A percentile compares a stretch with the other conserved stretches of the same genome.
Evolutionary conservation across 2,113 vertebrate species (phyloP).

Genomic region (Clupea harengus): DNA sequence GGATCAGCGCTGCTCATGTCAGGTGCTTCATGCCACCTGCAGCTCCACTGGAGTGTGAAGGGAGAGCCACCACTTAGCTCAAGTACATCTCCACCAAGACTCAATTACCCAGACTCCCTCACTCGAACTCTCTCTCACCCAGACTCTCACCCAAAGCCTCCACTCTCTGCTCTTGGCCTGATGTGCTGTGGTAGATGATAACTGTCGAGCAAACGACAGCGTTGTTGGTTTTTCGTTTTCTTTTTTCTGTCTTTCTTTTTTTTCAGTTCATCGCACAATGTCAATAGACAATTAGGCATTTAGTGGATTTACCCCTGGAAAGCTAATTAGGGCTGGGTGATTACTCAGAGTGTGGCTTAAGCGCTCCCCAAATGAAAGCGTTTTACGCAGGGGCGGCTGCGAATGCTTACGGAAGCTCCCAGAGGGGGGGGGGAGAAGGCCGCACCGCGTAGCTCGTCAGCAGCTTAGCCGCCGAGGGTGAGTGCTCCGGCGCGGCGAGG

Average conservation of each 20-base stretch:
- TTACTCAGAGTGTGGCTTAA: constrained; percentile 65
- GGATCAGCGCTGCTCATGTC: no score
- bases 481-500: not conserved
- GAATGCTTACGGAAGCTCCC: not conserved
- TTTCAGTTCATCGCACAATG: constrained; percentile 68
- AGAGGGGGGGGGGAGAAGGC: not conserved
- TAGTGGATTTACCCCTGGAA: constrained; percentile 59
- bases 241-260: not conserved
- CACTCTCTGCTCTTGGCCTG: not conserved
- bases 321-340: constrained; percentile 72
- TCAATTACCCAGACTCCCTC: not conserved
- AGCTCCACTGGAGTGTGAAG: no score
- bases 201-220: not conserved
- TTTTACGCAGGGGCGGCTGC: not conserved
- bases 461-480: not conserved
- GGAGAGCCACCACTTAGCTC: no score
- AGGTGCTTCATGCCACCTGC: no score
- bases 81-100: not conserved
- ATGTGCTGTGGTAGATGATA: not conserved
- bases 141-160: not conserved
- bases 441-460: not conserved
- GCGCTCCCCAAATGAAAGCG: constrained; percentile 63
- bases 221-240: not conserved
- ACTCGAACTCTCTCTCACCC: not conserved
- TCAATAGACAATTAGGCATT: constrained; percentile 77